These are phyloP conservation scores for Sebastes oblongus DNA, from an alignment of 2,797 vertebrate species.

Conservation along the genomic window DNA sequence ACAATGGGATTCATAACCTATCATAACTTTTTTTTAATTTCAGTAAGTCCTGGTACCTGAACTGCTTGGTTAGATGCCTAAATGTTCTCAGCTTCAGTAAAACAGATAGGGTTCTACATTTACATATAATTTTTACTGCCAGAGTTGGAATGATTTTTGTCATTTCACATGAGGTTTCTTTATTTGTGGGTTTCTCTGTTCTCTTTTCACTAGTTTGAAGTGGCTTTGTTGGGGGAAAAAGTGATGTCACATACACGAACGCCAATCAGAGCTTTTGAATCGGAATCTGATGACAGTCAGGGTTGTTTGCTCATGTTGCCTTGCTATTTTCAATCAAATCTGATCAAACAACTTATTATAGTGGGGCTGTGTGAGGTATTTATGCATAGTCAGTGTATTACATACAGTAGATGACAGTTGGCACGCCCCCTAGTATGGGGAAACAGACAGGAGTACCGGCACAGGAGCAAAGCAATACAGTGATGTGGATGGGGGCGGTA, in stretches of 20 bases:
- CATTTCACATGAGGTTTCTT: neutral
- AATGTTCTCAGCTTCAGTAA: neutral
- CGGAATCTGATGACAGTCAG: neutral
- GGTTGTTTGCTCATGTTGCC: neutral
- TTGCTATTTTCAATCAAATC: neutral
- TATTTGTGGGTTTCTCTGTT: neutral
- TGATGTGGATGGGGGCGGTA: no score
- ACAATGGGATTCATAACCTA: neutral
- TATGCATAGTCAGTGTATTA: no score
- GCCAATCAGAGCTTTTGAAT: neutral
- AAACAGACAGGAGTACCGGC: no score
- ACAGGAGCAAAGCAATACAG: no score
- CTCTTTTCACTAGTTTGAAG: neutral
- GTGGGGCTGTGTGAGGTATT: no score
- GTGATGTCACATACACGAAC: neutral
- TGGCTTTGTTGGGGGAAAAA: neutral
- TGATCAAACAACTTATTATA: neutral
- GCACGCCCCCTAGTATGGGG: accelerated
- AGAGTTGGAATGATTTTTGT: neutral
- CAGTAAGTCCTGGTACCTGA: neutral
- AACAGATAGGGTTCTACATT: neutral
- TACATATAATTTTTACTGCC: neutral
- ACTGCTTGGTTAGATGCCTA: neutral
- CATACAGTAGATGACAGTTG: no score
- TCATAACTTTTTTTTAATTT: neutral